These are phyloP conservation scores for Periphyllus acericola DNA, from an alignment of 2,888 invertebrate genomes.

Conservation along the genomic window DNA sequence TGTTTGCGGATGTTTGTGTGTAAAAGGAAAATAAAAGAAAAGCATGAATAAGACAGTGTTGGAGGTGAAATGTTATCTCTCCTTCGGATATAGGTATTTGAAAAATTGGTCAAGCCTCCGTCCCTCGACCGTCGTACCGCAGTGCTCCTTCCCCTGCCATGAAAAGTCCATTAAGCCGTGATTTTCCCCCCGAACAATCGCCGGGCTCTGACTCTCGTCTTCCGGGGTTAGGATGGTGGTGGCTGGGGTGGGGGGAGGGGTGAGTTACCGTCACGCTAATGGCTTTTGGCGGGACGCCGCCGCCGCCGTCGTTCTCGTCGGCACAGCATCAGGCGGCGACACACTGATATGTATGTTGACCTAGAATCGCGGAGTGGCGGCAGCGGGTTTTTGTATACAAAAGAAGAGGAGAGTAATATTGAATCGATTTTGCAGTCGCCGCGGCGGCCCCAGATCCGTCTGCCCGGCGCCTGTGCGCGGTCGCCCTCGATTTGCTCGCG, in stretches of 20 bases:
- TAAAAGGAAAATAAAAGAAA: too few species aligned
- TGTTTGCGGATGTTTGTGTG: too few species aligned
- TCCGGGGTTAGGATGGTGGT: neutral
- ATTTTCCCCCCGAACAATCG: neutral
- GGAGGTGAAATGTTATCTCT: neutral
- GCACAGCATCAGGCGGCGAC: conserved; percentile 17
- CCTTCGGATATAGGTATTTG: neutral
- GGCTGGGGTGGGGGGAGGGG: neutral
- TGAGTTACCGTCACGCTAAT: conserved; percentile 37
- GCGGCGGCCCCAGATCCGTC: conserved; percentile 40
- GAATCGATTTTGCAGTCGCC: conserved; percentile 59
- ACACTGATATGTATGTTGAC: conserved; percentile 56
- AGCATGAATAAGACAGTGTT: neutral
- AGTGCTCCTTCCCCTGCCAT: neutral
- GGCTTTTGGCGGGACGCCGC: conserved; percentile 38
- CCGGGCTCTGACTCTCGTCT: neutral
- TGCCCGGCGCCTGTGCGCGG: conserved; percentile 52
- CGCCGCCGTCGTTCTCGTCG: conserved; percentile 7
- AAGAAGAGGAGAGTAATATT: conserved; percentile 55
- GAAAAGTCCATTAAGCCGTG: conserved; percentile 21
- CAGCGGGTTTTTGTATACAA: conserved; percentile 32
- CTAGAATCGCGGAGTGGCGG: conserved; percentile 39
- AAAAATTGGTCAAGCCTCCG: neutral
- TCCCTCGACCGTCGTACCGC: neutral
- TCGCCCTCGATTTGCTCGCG: conserved; percentile 45